Evolutionary conservation across 2,113 vertebrate species (phyloP).

Genomic region (Sardina pilchardus): DNA sequence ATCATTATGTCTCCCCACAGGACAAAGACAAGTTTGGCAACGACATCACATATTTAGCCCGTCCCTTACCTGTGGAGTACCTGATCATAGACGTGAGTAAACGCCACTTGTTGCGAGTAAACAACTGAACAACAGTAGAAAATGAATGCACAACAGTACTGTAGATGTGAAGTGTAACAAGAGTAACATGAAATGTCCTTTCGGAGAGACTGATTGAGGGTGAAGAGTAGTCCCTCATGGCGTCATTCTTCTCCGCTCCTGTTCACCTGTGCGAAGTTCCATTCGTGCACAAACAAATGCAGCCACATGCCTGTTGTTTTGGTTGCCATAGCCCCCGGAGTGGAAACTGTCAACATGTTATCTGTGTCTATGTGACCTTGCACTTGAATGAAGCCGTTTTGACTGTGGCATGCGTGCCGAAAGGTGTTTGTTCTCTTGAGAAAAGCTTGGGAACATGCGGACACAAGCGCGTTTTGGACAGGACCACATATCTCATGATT

Average conservation of each 20-base stretch:
- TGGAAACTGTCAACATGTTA: neutral
- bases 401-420: neutral
- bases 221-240: neutral
- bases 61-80: constrained; percentile 95
- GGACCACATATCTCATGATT: neutral
- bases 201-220: neutral
- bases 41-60: constrained; percentile 93
- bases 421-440: neutral
- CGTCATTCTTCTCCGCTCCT: neutral
- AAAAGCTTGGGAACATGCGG: neutral
- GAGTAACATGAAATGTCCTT: neutral
- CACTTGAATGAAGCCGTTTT: neutral
- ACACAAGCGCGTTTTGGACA: neutral
- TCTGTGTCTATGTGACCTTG: neutral
- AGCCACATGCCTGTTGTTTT: neutral
- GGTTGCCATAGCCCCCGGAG: neutral
- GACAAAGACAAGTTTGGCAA: constrained; percentile 99
- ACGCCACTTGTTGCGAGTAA: neutral
- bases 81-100: constrained; percentile 95
- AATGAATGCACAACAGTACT: neutral
- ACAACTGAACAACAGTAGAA: neutral
- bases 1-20: constrained; percentile 61
- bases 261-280: neutral
- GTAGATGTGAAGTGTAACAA: neutral
- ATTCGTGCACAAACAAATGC: neutral